These are phyloP conservation scores for Spinibarbus caldwelli DNA, from an alignment of 2,797 vertebrate genomes.

Conservation along the genomic window DNA sequence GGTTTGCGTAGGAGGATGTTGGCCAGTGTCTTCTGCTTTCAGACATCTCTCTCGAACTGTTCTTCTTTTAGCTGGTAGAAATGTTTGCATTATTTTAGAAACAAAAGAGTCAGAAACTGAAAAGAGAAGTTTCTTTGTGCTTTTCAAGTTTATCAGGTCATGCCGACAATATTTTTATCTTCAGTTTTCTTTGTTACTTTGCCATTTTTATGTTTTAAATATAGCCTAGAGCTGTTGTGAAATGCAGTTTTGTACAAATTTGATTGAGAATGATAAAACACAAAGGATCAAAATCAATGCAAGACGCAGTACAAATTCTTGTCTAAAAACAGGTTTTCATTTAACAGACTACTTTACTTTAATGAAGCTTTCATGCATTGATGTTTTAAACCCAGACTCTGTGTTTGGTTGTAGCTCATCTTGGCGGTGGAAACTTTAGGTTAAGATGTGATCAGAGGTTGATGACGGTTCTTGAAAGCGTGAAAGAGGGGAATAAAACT, in stretches of 20 bases:
- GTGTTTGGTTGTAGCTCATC: background rate
- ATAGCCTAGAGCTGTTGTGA: background rate
- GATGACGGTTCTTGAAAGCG: background rate
- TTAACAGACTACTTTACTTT: background rate
- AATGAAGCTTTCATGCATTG: background rate
- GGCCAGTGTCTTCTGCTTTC: background rate
- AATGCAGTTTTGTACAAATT: background rate
- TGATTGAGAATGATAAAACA: background rate
- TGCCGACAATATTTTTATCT: background rate
- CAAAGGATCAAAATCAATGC: background rate
- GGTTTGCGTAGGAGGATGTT: slow-evolving; percentile 9
- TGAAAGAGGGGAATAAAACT: background rate
- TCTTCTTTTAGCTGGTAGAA: background rate
- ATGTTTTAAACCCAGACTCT: background rate
- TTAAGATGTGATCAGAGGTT: background rate
- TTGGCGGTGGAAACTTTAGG: background rate
- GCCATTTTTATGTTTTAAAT: background rate
- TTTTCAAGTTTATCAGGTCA: background rate
- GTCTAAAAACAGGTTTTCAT: background rate
- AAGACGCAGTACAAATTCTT: background rate
- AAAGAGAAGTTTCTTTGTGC: background rate
- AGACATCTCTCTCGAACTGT: background rate
- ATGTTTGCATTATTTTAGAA: background rate
- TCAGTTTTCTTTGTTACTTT: background rate
- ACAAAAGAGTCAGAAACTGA: background rate